These are phyloP conservation scores for Taenaris catops DNA, from an alignment of 2,888 invertebrate genomes.

Conservation along the genomic window DNA sequence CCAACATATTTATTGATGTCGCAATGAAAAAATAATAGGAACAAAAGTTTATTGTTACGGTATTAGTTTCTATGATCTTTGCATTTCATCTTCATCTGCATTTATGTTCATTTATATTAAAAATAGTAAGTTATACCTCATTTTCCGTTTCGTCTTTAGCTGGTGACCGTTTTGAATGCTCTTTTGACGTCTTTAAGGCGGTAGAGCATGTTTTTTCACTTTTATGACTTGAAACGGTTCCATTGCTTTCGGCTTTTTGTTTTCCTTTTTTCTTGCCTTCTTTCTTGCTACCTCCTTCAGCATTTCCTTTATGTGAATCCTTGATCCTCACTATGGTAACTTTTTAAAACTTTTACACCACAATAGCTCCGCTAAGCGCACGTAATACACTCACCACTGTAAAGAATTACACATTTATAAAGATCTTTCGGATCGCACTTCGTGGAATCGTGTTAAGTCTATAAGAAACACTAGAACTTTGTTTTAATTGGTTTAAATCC, in stretches of 20 bases:
- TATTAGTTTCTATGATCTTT: slow-evolving; percentile 2
- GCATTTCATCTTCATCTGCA: slow-evolving; percentile 1
- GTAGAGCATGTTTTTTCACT: slow-evolving; percentile 51
- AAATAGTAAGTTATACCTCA: slow-evolving; percentile 41
- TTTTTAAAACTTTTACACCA: slow-evolving; percentile 34
- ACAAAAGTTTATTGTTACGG: slow-evolving; percentile 7
- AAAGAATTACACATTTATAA: slow-evolving; percentile 4
- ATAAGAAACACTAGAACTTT: slow-evolving; percentile 18
- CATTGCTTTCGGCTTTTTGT: slow-evolving; percentile 72
- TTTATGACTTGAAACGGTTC: slow-evolving; percentile 69
- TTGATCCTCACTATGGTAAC: slow-evolving; percentile 85
- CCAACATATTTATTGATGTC: slow-evolving; percentile 21
- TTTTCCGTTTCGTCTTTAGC: slow-evolving; percentile 47
- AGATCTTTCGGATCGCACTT: not conserved
- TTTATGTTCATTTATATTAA: slow-evolving; percentile 1
- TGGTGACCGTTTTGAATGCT: slow-evolving; percentile 43
- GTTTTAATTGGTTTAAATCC: slow-evolving; percentile 18
- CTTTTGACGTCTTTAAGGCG: slow-evolving; percentile 54
- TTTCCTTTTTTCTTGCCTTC: slow-evolving; percentile 82
- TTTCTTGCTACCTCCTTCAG: slow-evolving; percentile 80
- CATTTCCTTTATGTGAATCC: slow-evolving; percentile 81
- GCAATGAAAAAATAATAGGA: slow-evolving; percentile 18
- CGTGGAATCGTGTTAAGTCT: slow-evolving; percentile 5
- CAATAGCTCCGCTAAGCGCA: slow-evolving; percentile 10
- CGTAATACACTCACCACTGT: slow-evolving; percentile 5